These are phyloP conservation scores for Drosophila sturtevanti DNA, from an alignment of 1,140 invertebrate genomes.

Conservation along the genomic window DNA sequence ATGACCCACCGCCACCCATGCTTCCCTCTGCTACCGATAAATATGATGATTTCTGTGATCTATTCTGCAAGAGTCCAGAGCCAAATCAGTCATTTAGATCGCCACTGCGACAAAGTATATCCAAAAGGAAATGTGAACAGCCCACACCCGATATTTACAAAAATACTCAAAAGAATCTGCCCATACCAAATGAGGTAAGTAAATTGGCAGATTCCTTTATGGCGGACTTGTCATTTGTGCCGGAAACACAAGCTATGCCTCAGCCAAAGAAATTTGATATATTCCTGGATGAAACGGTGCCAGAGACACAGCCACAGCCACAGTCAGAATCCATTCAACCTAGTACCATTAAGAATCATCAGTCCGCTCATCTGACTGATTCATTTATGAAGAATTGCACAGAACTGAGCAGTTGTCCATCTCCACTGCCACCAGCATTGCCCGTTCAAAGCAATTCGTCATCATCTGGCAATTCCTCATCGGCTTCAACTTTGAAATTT, in stretches of 20 bases:
- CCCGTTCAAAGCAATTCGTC: not conserved
- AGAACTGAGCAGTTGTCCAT: constrained; percentile 40
- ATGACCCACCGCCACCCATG: constrained; percentile 11
- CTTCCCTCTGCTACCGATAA: constrained; percentile 27
- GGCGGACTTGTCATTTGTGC: constrained; percentile 64
- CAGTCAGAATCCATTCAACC: not conserved
- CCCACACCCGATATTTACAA: constrained; percentile 42
- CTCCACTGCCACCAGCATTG: not conserved
- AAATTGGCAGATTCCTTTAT: constrained; percentile 60
- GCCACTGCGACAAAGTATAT: constrained; percentile 8
- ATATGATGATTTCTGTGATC: constrained; percentile 55
- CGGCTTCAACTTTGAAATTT: constrained; percentile 12
- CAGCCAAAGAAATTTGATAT: constrained; percentile 51
- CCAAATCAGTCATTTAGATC: constrained; percentile 36
- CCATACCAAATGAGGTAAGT: not conserved
- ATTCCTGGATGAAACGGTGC: constrained; percentile 56
- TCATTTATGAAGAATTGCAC: constrained; percentile 69
- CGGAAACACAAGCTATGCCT: constrained; percentile 52
- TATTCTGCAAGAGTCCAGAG: constrained; percentile 65
- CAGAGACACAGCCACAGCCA: constrained; percentile 4
- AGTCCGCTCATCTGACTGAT: constrained; percentile 37
- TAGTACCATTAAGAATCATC: not conserved
- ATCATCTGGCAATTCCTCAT: not conserved
- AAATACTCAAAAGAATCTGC: constrained; percentile 5
- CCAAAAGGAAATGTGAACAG: constrained; percentile 54